phyloP scores from a whole-genome alignment of 1,140 invertebrate genomes.

The Pogonognathellus flavescens region DNA sequence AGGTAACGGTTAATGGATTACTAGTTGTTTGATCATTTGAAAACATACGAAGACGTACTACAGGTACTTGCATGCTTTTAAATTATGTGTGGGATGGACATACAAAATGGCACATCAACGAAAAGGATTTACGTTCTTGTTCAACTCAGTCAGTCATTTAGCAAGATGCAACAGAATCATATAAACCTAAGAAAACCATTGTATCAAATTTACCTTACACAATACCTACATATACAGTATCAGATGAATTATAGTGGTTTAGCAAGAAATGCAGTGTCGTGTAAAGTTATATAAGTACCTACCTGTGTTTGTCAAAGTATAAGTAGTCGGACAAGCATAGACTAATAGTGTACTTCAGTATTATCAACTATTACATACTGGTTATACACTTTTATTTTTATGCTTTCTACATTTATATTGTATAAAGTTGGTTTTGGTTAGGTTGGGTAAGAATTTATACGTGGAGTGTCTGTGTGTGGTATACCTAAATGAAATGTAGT shows the following conservation, averaged over 20 bases:
- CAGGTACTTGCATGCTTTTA: neutral
- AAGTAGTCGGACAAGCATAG: neutral
- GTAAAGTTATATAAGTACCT: too few species aligned
- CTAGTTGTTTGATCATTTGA: neutral
- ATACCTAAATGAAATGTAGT: neutral
- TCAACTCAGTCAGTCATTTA: neutral
- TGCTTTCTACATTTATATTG: too few species aligned
- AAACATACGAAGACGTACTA: too few species aligned
- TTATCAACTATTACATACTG: neutral
- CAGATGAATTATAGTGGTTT: too few species aligned
- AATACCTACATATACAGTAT: too few species aligned
- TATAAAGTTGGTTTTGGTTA: too few species aligned
- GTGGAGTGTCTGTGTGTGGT: neutral
- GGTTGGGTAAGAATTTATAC: neutral
- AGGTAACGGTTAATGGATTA: too few species aligned
- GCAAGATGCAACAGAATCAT: slow-evolving; percentile 24
- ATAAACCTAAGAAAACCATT: slow-evolving; percentile 30
- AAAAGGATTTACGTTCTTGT: too few species aligned
- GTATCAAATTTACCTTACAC: too few species aligned
- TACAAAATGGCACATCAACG: too few species aligned
- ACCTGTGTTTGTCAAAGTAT: too few species aligned
- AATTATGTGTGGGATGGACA: neutral
- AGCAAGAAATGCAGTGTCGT: too few species aligned
- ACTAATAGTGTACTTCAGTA: neutral
- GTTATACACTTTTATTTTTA: neutral